A percentile compares a stretch with the other conserved stretches of the same genome.
phyloP scores from a whole-genome alignment of 2,113 vertebrate genomes.

The Sapajus apella region DNA sequence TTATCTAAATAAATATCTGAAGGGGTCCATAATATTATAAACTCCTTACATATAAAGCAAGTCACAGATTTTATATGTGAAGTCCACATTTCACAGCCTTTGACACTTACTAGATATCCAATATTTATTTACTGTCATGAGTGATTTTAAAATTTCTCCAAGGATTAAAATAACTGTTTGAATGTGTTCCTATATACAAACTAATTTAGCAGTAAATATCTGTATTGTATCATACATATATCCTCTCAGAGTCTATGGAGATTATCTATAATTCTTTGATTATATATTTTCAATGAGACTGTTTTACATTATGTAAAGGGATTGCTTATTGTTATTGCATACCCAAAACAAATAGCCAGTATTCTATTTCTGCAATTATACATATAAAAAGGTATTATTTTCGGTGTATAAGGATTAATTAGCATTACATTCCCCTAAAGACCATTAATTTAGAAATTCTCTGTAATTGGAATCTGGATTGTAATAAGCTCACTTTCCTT shows the following conservation, averaged over 20 bases:
- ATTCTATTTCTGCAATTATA: background rate
- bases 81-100: background rate
- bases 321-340: background rate
- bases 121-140: background rate
- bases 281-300: background rate
- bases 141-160: background rate
- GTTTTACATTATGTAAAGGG: background rate
- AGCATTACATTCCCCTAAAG: slow-evolving; percentile 72
- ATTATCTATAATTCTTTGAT: background rate
- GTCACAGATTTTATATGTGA: background rate
- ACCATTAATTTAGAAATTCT: slow-evolving; percentile 76
- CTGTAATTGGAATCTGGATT: slow-evolving; percentile 74
- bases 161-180: background rate
- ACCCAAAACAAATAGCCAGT: background rate
- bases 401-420: slow-evolving; percentile 82
- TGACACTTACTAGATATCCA: background rate
- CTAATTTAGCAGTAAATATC: background rate
- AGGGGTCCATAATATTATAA: background rate
- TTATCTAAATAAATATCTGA: background rate
- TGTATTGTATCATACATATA: background rate
- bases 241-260: background rate
- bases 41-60: background rate
- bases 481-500: slow-evolving; percentile 57
- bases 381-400: background rate
- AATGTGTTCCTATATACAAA: background rate